These are phyloP conservation scores for Merluccius polli DNA, from an alignment of 2,797 vertebrate genomes.

Conservation along the genomic window DNA sequence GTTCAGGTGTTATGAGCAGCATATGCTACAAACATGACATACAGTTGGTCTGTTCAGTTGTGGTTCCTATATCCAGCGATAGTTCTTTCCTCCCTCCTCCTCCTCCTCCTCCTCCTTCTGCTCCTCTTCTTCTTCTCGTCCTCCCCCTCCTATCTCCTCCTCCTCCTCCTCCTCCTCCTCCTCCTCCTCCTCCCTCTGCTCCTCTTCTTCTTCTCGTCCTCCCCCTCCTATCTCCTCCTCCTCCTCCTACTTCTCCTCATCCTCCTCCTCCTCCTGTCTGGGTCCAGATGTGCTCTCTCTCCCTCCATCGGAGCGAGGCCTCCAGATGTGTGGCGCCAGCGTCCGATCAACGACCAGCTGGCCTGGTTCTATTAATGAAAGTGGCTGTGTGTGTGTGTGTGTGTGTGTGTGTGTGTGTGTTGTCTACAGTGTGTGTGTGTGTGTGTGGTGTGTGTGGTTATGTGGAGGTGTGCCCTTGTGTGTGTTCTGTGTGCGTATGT, in stretches of 20 bases:
- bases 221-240: constrained; percentile 18
- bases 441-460: constrained; percentile 53
- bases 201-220: constrained; percentile 12
- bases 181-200: constrained; percentile 23
- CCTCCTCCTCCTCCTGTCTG: constrained; percentile 35
- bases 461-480: constrained; percentile 10
- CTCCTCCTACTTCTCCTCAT: constrained; percentile 9
- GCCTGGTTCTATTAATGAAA: constrained; percentile 77
- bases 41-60: no score
- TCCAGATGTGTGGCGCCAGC: constrained; percentile 77
- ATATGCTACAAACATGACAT: no score
- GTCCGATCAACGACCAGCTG: constrained; percentile 74
- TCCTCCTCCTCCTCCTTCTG: background rate
- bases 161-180: constrained; percentile 27
- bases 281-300: constrained; percentile 67
- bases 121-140: background rate
- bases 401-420: constrained; percentile 34
- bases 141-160: background rate
- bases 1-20: no score
- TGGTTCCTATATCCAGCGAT: no score
- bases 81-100: background rate
- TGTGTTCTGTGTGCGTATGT: constrained; percentile 51
- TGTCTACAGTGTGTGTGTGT: background rate
- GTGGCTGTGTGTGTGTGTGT: constrained; percentile 47
- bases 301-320: constrained; percentile 69